Percentiles rank a stretch among this genome's conserved stretches.
These are phyloP conservation scores for Lutraria rhynchaena DNA, from an alignment of 1,140 invertebrate species.

Conservation along the genomic window DNA sequence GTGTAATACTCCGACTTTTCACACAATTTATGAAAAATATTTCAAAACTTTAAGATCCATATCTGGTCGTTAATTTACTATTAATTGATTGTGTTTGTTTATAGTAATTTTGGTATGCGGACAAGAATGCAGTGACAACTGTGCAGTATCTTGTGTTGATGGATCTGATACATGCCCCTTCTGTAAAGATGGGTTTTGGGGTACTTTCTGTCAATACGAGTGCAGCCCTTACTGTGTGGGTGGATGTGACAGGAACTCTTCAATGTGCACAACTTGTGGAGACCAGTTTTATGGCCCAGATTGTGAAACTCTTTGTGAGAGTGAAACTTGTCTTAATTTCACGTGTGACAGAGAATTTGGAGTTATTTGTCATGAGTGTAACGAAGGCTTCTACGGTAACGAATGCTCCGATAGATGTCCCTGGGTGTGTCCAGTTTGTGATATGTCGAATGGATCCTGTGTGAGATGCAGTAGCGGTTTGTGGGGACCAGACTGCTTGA, in stretches of 20 bases:
- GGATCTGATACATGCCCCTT: background rate
- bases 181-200: constrained; percentile 19
- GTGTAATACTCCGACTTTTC: background rate
- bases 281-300: no score
- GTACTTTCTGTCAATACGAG: background rate
- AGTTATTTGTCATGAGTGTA: background rate
- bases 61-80: background rate
- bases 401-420: background rate
- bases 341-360: no score
- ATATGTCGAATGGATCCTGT: constrained; percentile 7
- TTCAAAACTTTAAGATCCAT: no score
- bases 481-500: background rate
- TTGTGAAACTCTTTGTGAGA: no score
- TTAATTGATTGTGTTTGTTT: background rate
- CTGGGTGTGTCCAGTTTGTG: background rate
- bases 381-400: background rate
- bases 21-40: no score
- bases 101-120: background rate
- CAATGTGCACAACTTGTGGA: background rate
- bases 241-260: background rate
- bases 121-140: background rate
- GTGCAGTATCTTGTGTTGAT: background rate
- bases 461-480: background rate
- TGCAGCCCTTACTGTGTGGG: background rate
- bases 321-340: no score